Conservation (phyloP, 2,797 vertebrate genomes). For the Lagocephalus sceleratus region DNA sequence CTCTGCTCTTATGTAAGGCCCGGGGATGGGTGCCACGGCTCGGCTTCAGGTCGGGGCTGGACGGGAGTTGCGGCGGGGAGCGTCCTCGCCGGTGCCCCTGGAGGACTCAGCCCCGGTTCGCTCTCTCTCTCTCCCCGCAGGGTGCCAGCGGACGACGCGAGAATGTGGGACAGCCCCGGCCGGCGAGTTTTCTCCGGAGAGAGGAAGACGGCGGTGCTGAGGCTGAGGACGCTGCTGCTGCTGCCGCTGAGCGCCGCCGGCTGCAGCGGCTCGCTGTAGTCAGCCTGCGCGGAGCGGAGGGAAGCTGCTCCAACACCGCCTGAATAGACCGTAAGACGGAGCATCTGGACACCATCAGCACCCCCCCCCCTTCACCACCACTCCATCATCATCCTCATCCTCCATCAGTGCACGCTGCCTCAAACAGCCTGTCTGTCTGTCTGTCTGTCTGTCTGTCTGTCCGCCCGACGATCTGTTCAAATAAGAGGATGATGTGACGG, state of each 20-base stretch:
- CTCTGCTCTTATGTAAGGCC: slow-evolving; percentile 50
- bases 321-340: slow-evolving; percentile 54
- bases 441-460: slow-evolving; percentile 9
- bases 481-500: too few relatives aligned
- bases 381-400: not conserved
- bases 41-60: slow-evolving; percentile 11
- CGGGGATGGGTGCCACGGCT: slow-evolving; percentile 18
- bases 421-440: slow-evolving; percentile 5
- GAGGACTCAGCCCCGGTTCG: slow-evolving; percentile 26
- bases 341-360: slow-evolving; percentile 43
- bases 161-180: slow-evolving; percentile 54
- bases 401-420: slow-evolving; percentile 5
- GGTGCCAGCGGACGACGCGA: slow-evolving; percentile 39
- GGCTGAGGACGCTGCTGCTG: slow-evolving; percentile 22
- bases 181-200: slow-evolving; percentile 40
- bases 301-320: slow-evolving; percentile 42
- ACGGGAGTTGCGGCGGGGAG: slow-evolving; percentile 8
- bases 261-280: slow-evolving; percentile 59
- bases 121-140: slow-evolving; percentile 51
- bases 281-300: slow-evolving; percentile 34
- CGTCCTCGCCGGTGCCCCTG: slow-evolving; percentile 6
- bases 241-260: slow-evolving; percentile 46
- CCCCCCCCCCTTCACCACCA: not conserved
- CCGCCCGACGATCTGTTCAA: slow-evolving; percentile 4
- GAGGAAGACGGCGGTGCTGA: slow-evolving; percentile 44